Conservation (phyloP, 2,888 invertebrate genomes). For the Dryadula phaetusa region DNA sequence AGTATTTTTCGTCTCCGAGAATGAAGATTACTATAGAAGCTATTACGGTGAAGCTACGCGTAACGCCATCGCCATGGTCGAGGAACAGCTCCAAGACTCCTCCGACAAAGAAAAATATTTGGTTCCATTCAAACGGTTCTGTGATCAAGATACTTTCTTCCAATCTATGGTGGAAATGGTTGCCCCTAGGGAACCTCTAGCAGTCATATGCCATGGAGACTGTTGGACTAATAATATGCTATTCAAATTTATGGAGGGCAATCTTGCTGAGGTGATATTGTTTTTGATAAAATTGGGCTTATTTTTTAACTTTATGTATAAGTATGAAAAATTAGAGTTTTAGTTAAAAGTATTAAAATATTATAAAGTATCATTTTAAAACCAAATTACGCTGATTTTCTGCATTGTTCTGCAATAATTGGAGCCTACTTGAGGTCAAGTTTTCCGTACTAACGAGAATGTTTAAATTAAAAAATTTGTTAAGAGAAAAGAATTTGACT, state of each 20-base stretch:
- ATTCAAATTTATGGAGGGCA: slow-evolving; percentile 83
- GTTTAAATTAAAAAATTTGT: no score
- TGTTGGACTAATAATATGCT: slow-evolving; percentile 91
- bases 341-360: no score
- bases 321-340: no score
- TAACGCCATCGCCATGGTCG: slow-evolving; percentile 87
- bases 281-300: slow-evolving; percentile 36
- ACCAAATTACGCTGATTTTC: no score
- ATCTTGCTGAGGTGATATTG: slow-evolving; percentile 83
- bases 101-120: slow-evolving; percentile 82
- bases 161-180: slow-evolving; percentile 87
- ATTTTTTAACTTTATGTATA: no score
- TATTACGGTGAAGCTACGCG: slow-evolving; percentile 87
- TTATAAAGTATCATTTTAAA: no score
- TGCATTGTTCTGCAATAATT: neutral
- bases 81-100: slow-evolving; percentile 65
- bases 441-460: no score
- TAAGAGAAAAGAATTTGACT: no score
- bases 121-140: slow-evolving; percentile 84
- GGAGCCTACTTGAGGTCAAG: no score
- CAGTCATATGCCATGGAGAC: slow-evolving; percentile 89
- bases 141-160: slow-evolving; percentile 87
- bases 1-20: slow-evolving; percentile 86
- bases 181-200: slow-evolving; percentile 85
- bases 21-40: slow-evolving; percentile 87